Evolutionary conservation across 2,888 invertebrate species (phyloP).

Genomic region (Phyllotreta cruciferae): DNA sequence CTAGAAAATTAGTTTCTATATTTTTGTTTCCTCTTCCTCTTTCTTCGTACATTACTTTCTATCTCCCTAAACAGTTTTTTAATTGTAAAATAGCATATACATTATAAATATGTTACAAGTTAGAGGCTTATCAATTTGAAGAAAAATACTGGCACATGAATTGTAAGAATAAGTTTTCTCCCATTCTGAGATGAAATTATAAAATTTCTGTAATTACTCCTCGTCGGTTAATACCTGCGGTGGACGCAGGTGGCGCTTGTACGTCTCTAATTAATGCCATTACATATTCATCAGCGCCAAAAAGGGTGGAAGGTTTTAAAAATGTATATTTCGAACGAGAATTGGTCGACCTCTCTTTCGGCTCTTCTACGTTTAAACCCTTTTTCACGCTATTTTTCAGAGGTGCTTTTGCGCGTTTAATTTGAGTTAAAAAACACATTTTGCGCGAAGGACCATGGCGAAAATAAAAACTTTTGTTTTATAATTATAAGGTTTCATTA

Average conservation of each 20-base stretch:
- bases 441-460: too few relatives aligned
- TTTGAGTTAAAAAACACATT: too few relatives aligned
- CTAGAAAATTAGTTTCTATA: too few relatives aligned
- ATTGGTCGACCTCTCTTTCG: constrained; percentile 43
- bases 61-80: constrained; percentile 8
- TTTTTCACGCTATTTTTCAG: constrained; percentile 14
- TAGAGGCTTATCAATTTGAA: too few relatives aligned
- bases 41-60: neutral
- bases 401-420: too few relatives aligned
- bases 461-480: too few relatives aligned
- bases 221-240: constrained; percentile 53
- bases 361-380: constrained; percentile 27
- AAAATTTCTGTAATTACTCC: constrained; percentile 60
- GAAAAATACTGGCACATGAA: constrained; percentile 5
- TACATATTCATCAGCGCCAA: constrained; percentile 59
- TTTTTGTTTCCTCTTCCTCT: neutral
- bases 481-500: too few relatives aligned
- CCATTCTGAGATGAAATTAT: constrained; percentile 55
- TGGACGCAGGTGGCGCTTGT: constrained; percentile 59
- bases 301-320: constrained; percentile 46
- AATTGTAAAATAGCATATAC: too few relatives aligned
- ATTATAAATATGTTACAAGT: too few relatives aligned
- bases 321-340: constrained; percentile 36
- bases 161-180: constrained; percentile 3
- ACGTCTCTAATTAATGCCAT: constrained; percentile 61